Evolutionary conservation across 2,888 invertebrate species (phyloP).

Genomic region (Conchocele bisecta): DNA sequence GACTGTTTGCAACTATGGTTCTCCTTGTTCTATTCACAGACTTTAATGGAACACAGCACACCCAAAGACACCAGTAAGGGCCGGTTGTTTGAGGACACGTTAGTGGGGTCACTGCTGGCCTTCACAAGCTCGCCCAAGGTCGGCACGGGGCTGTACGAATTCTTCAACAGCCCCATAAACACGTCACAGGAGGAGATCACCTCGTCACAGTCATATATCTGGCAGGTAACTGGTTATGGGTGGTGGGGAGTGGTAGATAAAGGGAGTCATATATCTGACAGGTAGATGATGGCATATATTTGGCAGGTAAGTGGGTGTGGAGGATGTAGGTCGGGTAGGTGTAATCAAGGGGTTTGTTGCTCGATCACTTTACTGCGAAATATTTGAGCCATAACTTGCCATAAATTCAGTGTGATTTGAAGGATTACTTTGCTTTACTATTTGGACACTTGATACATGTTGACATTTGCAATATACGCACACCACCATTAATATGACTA

Average conservation of each 20-base stretch:
- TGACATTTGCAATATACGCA: too few relatives aligned
- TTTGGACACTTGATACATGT: too few relatives aligned
- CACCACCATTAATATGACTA: too few relatives aligned
- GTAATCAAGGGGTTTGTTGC: too few relatives aligned
- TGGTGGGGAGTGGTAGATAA: too few relatives aligned
- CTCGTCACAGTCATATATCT: too few relatives aligned
- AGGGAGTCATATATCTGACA: too few relatives aligned
- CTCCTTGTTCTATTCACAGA: conserved; percentile 74
- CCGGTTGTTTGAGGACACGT: conserved; percentile 88
- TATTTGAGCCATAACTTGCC: background rate
- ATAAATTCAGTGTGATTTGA: too few relatives aligned
- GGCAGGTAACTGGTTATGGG: too few relatives aligned
- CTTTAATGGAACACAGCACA: conserved; percentile 88
- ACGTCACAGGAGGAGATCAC: too few relatives aligned
- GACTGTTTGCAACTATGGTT: background rate
- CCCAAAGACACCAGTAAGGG: conserved; percentile 84
- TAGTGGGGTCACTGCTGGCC: conserved; percentile 90
- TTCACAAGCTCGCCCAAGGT: conserved; percentile 91
- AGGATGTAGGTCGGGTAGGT: background rate
- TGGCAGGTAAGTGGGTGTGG: conserved; percentile 85
- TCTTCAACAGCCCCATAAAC: conserved; percentile 90
- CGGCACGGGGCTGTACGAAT: conserved; percentile 87
- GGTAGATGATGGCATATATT: conserved; percentile 88
- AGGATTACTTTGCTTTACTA: too few relatives aligned
- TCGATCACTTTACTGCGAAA: background rate